Percentiles rank a stretch among this genome's conserved stretches.
phyloP scores from a whole-genome alignment of 2,797 vertebrate species.

The Emys orbicularis region DNA sequence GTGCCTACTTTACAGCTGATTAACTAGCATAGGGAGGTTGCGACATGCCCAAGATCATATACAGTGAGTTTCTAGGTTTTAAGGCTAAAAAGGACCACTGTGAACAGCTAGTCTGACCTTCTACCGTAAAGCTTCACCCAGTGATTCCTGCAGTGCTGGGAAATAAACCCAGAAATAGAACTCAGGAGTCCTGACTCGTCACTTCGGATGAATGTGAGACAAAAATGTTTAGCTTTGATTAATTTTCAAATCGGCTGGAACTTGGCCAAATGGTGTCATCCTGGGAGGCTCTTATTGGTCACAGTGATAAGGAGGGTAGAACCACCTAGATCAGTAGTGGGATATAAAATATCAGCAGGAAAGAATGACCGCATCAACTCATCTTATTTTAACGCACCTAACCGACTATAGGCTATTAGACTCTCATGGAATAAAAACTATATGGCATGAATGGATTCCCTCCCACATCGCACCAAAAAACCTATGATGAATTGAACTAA shows the following conservation, averaged over 20 bases:
- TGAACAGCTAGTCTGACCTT: background rate
- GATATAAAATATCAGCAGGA: conserved; percentile 56
- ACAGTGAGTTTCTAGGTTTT: background rate
- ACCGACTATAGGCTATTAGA: background rate
- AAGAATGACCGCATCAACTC: conserved; percentile 35
- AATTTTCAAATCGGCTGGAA: conserved; percentile 67
- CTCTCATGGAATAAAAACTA: background rate
- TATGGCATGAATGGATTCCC: background rate
- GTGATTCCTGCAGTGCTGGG: conserved; percentile 15
- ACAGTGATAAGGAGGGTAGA: conserved; percentile 40
- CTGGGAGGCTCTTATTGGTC: conserved; percentile 57
- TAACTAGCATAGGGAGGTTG: background rate
- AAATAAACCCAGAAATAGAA: conserved; percentile 1
- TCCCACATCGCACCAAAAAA: background rate
- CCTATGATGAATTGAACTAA: conserved; percentile 6
- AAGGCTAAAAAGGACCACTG: conserved; percentile 24
- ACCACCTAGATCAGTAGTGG: conserved; percentile 46
- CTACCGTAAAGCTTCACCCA: background rate
- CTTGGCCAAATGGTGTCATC: conserved; percentile 68
- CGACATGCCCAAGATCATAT: background rate
- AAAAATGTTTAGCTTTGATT: conserved; percentile 64
- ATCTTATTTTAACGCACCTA: background rate
- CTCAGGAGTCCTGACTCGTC: conserved; percentile 39
- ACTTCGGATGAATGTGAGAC: background rate
- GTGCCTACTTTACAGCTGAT: background rate